Base-by-base conservation (phyloP, 2,113 vertebrate genomes). In the Prinia subflava region DNA sequence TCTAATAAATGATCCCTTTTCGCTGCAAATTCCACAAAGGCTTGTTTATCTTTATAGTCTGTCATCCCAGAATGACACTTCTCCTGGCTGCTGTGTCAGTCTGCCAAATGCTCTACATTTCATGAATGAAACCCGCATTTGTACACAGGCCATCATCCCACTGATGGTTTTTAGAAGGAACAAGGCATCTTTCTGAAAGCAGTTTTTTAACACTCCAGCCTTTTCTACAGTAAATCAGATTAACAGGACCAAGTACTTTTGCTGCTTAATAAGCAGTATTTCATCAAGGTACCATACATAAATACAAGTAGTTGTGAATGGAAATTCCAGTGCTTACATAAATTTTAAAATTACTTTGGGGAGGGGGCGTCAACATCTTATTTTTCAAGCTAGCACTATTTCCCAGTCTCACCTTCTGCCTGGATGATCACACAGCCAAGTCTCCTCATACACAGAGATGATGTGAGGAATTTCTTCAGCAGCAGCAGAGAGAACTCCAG, bases 31-130 rank as follows among this genome's bases (percentile, higher is more conserved):
- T 68, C 83, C 73, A 94, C 56, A 75, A 88, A 92, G 63, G 47
- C 42, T 65, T 93, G 55, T 78, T 93, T 80, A 64, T 94, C 89
- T 87, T 84, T 60, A 68, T 33, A 87, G 76, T 65, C 69, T 90
- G 39, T 53, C 77, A 46, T 50, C 75, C 63, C 47, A 86, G 87
- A 78, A 71, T 63, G 65, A 50, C 50, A 71, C 1, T 6, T 85
- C 81, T 92, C 55, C 53, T 64, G 22, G 56, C 50, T 90, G 37
- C 78, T 47, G 21, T 65, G 60, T 73, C 88, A 92, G 42, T 88
- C 60, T 92, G 85, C 59, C 20, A 11, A 89, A 87, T 12, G 20
- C 68, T 95, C 68, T 52, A 37, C 39, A 35, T 28, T 90, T 89
- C 71, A 55, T 93, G 76, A 93, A 80, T 52, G 62, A 90, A 91